Conservation (phyloP, 2,888 invertebrate genomes). For the Drosophila robusta region DNA sequence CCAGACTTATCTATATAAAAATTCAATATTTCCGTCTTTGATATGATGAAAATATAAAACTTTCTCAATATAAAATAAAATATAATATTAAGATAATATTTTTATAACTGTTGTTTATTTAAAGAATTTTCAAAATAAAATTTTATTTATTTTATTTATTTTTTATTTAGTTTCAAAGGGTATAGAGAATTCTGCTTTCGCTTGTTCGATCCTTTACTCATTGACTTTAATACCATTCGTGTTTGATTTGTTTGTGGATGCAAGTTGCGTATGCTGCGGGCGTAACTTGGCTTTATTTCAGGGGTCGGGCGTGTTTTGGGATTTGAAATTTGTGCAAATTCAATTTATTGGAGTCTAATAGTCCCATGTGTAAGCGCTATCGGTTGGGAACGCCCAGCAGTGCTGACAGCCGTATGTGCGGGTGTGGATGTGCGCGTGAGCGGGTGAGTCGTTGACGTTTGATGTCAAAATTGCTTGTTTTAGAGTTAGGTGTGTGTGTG, state of each 20-base stretch:
- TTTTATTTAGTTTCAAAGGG: constrained; percentile 29
- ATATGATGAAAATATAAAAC: too few species aligned
- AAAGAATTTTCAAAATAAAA: neutral
- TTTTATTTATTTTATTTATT: too few species aligned
- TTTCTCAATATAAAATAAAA: too few species aligned
- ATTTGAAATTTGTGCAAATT: constrained; percentile 79
- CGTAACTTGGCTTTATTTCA: constrained; percentile 37
- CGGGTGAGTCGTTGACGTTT: constrained; percentile 69
- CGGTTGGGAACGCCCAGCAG: constrained; percentile 52
- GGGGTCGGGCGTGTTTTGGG: constrained; percentile 51
- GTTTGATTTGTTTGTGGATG: constrained; percentile 75
- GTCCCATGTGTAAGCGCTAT: constrained; percentile 64
- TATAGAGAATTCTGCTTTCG: constrained; percentile 25
- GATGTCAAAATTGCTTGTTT: constrained; percentile 76
- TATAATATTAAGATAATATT: too few species aligned
- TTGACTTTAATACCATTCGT: constrained; percentile 58
- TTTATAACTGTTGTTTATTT: too few species aligned
- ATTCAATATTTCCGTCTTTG: neutral
- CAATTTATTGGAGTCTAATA: constrained; percentile 80
- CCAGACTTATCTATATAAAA: too few species aligned
- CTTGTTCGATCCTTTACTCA: constrained; percentile 5
- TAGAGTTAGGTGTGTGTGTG: constrained; percentile 32
- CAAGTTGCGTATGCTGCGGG: constrained; percentile 73
- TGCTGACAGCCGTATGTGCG: constrained; percentile 54
- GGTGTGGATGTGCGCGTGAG: constrained; percentile 13